Evolutionary conservation across 2,113 vertebrate species (phyloP), one percentile per base, ranked within the genome.

Genomic region (Oncorhynchus mykiss): DNA sequence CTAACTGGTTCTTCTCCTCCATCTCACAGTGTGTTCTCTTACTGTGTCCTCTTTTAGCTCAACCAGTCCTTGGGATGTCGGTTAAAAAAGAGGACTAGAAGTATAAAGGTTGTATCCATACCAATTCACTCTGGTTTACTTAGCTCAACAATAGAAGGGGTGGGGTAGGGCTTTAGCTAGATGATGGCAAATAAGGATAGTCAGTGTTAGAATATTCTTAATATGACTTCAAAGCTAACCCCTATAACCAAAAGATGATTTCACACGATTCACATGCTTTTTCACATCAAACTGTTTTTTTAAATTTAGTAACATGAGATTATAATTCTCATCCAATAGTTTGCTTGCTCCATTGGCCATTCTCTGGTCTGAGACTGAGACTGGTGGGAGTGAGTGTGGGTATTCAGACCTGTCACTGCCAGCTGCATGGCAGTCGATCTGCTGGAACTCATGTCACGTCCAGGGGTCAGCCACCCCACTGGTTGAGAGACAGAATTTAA

Each of bases 401-500:
- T 48, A 72, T 67, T 69, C 54, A 72, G 79, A 64, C 77, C 73
- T 80, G 68, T 79, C 71, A 77, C 76, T 67, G 78, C 84, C 91
- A 91, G 92, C 90, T 91, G 88, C 85, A 18, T 16, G 82, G 72
- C 65, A 80, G 73, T 83, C 84, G 82, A 73, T 84, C 84, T 78
- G 77, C 85, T 78, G 86, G 85, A 83, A 73, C 78, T 80, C 80
- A 27, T 64, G 71, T 66, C 69, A 69, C 25, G 72, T 79, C 67
- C 78, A 83, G 86, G 89, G 89, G 88, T 90, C 84, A 31, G 49
- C 51, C 69, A 76, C 83, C 78, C 86, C 81, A 29, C 77, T 27
- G 76, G 18, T 78, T 59, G 70, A 85, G 81, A 84, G 85, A 81
- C 84, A 83, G 72, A 87, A 91, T 93, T 89, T 91, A 84, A 92